These are phyloP conservation scores for Xanthorhoe spadicearia DNA, from an alignment of 2,888 invertebrate species.

Conservation along the genomic window DNA sequence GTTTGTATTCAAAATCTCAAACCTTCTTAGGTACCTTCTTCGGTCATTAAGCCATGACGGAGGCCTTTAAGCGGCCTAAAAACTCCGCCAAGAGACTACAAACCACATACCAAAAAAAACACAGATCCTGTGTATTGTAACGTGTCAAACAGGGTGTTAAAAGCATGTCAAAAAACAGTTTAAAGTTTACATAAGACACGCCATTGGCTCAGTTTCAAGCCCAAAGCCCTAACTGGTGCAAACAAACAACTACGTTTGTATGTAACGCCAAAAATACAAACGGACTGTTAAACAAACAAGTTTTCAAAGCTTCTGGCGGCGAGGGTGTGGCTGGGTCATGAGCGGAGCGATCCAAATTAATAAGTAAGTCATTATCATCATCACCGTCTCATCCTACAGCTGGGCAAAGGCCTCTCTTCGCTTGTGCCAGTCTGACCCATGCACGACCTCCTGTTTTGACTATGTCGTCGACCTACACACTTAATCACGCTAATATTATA, in stretches of 20 bases:
- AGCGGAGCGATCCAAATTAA: constrained; percentile 32
- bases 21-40: too few species aligned
- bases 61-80: background rate
- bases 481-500: too few species aligned
- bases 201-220: constrained; percentile 24
- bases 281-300: constrained; percentile 49
- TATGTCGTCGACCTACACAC: too few species aligned
- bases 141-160: background rate
- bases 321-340: constrained; percentile 12
- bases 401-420: too few species aligned
- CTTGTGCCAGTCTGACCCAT: too few species aligned
- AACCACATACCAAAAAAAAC: too few species aligned
- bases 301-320: constrained; percentile 50
- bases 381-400: too few species aligned
- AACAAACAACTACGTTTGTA: constrained; percentile 33
- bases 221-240: constrained; percentile 32
- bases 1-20: too few species aligned
- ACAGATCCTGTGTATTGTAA: background rate
- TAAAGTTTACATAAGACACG: background rate
- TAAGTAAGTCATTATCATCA: background rate
- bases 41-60: too few species aligned
- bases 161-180: background rate
- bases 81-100: too few species aligned
- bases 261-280: constrained; percentile 44
- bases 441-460: too few species aligned